Conservation (phyloP, 2,113 vertebrate species). For the zebrafish (Danio rerio) region GRCz12tu NC_133178.1:32490001-32490500, state of each 20-base stretch:
- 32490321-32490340: slow-evolving; percentile 28
- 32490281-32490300: slow-evolving; percentile 27
- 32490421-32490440: slow-evolving; percentile 53
- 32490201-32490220: not conserved
- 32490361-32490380: not conserved
- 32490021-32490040: too few species aligned
- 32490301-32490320: slow-evolving; percentile 30
- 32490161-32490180: not conserved
- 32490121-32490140: not conserved
- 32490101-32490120: not conserved
- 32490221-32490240: slow-evolving; percentile 11
- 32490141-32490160: not conserved
- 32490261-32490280: slow-evolving; percentile 52
- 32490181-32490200: not conserved
- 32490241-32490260: slow-evolving; percentile 36
- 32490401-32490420: slow-evolving; percentile 47
- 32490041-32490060: too few species aligned
- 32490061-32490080: not conserved
- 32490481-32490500: slow-evolving; percentile 36
- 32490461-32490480: slow-evolving; percentile 10
- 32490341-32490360: not conserved
- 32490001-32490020: too few species aligned
- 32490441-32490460: slow-evolving; percentile 48
- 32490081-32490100: not conserved
- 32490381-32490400: slow-evolving; percentile 41